Evolutionary conservation across 2,797 vertebrate genomes (phyloP).

Genomic region (Eulemur mongoz): DNA sequence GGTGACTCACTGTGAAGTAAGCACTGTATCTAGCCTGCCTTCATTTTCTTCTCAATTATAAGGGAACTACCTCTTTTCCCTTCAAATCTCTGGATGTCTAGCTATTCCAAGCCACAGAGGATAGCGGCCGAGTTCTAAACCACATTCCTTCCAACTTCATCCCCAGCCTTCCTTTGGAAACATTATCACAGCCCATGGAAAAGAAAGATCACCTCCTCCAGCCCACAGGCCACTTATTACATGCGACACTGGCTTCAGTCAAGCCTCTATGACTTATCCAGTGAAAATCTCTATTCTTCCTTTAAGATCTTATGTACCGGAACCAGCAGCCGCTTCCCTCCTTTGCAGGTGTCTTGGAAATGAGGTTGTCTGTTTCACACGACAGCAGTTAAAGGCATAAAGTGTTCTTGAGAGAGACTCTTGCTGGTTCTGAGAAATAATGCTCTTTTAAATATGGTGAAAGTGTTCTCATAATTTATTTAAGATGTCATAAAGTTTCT

Average conservation of each 20-base stretch:
- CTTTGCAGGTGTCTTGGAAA: neutral
- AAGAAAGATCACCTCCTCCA: neutral
- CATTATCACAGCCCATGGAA: neutral
- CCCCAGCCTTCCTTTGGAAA: neutral
- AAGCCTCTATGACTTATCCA: neutral
- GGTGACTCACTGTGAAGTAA: neutral
- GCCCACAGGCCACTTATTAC: neutral
- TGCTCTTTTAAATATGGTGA: slow-evolving; percentile 5
- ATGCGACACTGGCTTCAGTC: neutral
- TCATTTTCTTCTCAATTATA: neutral
- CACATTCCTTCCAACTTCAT: neutral
- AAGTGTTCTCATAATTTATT: slow-evolving; percentile 51
- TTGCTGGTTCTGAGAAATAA: slow-evolving; percentile 20
- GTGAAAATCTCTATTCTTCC: neutral
- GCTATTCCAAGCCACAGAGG: neutral
- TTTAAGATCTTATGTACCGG: neutral
- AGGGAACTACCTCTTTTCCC: neutral
- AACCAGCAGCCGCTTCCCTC: neutral
- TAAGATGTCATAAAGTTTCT: slow-evolving; percentile 52
- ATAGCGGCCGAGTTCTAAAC: neutral
- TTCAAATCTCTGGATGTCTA: neutral
- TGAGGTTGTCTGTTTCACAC: neutral
- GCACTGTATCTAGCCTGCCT: neutral
- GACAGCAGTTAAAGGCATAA: neutral
- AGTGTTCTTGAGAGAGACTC: neutral